Percentiles rank a stretch among this genome's conserved stretches.
Conservation (phyloP, 2,113 vertebrate species). For the Bungarus multicinctus region DNA sequence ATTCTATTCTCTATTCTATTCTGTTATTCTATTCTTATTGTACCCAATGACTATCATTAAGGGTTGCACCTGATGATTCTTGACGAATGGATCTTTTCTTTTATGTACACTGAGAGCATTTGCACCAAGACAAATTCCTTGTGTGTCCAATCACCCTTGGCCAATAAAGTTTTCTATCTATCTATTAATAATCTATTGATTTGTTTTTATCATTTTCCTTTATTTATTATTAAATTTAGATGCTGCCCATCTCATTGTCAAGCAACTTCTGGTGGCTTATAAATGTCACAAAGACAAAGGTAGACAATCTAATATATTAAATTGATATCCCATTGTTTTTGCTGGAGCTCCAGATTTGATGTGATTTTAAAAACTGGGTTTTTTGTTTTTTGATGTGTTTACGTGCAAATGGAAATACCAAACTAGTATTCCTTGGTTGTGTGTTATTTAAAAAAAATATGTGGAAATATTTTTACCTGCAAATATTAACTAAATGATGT, state of each 20-base stretch:
- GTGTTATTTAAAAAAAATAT: not conserved
- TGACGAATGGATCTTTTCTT: no score
- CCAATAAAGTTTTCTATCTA: no score
- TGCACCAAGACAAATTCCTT: no score
- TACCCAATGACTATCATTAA: no score
- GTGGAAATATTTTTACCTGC: not conserved
- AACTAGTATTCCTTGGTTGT: not conserved
- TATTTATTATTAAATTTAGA: not conserved
- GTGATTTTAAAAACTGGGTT: not conserved
- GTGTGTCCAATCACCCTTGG: no score
- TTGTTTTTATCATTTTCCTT: not conserved
- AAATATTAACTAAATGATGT: not conserved
- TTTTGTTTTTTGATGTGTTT: not conserved
- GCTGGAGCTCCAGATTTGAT: not conserved
- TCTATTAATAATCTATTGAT: not conserved
- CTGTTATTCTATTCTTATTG: no score
- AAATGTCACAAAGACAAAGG: not conserved
- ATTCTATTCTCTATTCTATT: no score
- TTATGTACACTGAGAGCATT: no score
- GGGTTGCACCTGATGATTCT: no score
- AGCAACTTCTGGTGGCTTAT: no score
- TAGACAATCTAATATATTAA: not conserved
- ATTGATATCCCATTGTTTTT: not conserved
- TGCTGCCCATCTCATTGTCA: not conserved
- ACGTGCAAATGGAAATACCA: fast-evolving